Conservation (phyloP, 2,797 vertebrate genomes). For the Tolypeutes matacus region DNA sequence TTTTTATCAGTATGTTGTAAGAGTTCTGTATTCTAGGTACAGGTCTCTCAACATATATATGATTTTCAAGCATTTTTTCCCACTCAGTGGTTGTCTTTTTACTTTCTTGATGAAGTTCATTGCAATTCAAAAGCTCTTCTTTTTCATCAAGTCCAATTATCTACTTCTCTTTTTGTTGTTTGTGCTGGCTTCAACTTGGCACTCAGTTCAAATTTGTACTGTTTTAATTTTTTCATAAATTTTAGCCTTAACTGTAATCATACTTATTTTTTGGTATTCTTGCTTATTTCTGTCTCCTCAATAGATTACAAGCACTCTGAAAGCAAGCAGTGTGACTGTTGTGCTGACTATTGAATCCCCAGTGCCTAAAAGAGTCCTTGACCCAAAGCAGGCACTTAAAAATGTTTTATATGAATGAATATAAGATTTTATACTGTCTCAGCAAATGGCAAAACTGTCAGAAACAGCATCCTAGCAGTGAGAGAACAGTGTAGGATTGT, state of each 20-base stretch:
- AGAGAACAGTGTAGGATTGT: neutral
- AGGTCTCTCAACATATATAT: neutral
- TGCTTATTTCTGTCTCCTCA: neutral
- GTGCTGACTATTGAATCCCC: neutral
- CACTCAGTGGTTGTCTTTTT: neutral
- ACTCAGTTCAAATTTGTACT: neutral
- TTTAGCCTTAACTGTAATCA: neutral
- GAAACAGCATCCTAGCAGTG: neutral
- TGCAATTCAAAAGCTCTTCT: neutral
- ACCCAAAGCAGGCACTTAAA: neutral
- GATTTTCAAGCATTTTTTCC: neutral
- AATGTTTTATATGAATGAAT: neutral
- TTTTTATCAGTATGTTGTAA: neutral
- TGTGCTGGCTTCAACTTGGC: neutral
- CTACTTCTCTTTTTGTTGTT: constrained; percentile 3
- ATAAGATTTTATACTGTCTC: neutral
- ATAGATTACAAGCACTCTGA: neutral
- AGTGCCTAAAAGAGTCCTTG: neutral
- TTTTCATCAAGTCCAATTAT: constrained; percentile 40
- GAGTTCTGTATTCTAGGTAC: no score
- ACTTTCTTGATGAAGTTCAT: neutral
- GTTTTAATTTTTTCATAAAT: neutral
- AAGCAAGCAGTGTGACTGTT: neutral
- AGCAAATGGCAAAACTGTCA: neutral
- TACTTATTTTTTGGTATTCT: constrained; percentile 19